Percentiles rank a stretch among this genome's conserved stretches.
Evolutionary conservation across 2,113 vertebrate genomes (phyloP).

Genomic region (Mirza zaza): DNA sequence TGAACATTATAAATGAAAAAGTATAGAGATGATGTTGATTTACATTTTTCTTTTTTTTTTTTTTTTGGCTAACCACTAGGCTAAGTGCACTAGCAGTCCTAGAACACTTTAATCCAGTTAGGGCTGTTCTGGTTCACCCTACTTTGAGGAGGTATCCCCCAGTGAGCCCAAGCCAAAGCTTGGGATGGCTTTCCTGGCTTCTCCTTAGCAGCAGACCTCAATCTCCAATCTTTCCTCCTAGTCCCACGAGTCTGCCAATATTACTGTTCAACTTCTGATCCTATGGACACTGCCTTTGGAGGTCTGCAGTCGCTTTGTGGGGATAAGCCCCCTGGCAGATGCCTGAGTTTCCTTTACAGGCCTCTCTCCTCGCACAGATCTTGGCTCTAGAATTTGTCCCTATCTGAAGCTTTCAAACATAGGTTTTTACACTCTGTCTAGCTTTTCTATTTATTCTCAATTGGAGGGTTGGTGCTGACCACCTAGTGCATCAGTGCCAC

Average conservation of each 20-base stretch:
- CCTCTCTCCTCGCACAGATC: neutral
- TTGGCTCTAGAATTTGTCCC: neutral
- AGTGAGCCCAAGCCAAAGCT: neutral
- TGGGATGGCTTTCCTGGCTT: neutral
- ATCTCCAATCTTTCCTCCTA: neutral
- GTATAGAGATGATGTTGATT: neutral
- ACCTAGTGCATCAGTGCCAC: neutral
- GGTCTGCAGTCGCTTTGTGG: neutral
- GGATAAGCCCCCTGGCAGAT: neutral
- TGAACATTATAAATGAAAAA: neutral
- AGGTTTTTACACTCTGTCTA: neutral
- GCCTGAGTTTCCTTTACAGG: neutral
- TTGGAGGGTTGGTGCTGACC: neutral
- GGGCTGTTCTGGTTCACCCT: neutral
- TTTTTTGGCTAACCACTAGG: neutral
- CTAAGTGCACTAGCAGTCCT: neutral
- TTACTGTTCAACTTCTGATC: neutral
- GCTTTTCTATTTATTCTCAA: neutral
- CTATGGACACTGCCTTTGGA: neutral
- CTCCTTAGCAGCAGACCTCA: neutral
- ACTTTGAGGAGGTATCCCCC: neutral
- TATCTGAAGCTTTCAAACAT: neutral
- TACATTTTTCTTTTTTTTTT: neutral
- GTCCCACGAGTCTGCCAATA: neutral
- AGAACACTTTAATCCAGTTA: neutral